Percentiles rank a stretch among this genome's conserved stretches.
Conservation (phyloP, 2,888 invertebrate genomes). For the Ormyrus rosae region DNA sequence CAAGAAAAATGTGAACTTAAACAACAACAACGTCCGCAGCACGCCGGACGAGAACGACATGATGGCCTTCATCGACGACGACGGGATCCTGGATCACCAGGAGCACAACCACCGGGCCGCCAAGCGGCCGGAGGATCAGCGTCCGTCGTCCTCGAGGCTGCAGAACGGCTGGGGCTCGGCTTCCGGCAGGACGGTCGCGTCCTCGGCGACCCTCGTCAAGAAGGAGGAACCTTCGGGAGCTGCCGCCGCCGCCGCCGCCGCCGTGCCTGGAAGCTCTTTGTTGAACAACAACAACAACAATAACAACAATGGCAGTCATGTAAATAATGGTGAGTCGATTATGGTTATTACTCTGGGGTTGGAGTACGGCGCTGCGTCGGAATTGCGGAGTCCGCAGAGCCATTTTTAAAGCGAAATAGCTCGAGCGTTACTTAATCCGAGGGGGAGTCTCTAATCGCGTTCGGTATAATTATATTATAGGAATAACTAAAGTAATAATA, state of each 20-base stretch:
- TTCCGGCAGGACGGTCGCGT: slow-evolving; percentile 3
- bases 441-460: too few species aligned
- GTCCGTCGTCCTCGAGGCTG: slow-evolving; percentile 62
- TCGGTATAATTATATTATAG: too few species aligned
- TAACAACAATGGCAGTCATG: slow-evolving; percentile 69
- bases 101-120: slow-evolving; percentile 23
- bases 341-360: too few species aligned
- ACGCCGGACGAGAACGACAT: slow-evolving; percentile 85
- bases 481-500: too few species aligned
- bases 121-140: slow-evolving; percentile 1
- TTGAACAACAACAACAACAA: slow-evolving; percentile 74
- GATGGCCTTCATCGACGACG: slow-evolving; percentile 87
- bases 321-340: slow-evolving; percentile 65
- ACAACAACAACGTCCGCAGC: slow-evolving; percentile 57
- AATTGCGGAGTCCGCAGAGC: too few species aligned
- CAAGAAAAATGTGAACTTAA: not conserved
- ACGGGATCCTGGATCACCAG: slow-evolving; percentile 77
- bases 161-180: slow-evolving; percentile 79
- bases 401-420: too few species aligned
- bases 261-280: slow-evolving; percentile 58
- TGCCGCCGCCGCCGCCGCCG: too few species aligned
- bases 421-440: too few species aligned
- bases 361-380: too few species aligned
- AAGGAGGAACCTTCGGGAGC: slow-evolving; percentile 27
- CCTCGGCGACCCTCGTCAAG: slow-evolving; percentile 47